Evolutionary conservation across 2,113 vertebrate genomes (phyloP).

Genomic region (Setophaga kirtlandii): DNA sequence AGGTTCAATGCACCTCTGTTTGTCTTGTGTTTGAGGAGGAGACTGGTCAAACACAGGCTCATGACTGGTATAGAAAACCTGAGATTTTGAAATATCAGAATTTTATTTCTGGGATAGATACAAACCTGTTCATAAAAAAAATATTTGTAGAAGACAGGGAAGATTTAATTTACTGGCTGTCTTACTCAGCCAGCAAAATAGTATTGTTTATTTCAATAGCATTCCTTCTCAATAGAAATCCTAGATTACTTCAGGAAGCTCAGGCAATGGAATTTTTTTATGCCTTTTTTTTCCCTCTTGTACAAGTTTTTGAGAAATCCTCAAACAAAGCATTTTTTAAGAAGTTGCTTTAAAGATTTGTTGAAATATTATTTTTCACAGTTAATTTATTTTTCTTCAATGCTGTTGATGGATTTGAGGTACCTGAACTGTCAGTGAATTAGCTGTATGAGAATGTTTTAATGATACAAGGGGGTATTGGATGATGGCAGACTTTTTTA

Average conservation of each 20-base stretch:
- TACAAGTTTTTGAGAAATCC: not conserved
- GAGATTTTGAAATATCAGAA: not conserved
- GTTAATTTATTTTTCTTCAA: not conserved
- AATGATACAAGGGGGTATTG: constrained; percentile 7
- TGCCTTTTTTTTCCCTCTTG: not conserved
- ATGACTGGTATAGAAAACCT: not conserved
- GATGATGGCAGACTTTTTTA: constrained; percentile 56
- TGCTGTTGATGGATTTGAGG: constrained; percentile 36
- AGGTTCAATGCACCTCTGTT: not conserved
- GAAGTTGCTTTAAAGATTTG: not conserved
- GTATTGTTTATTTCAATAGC: constrained; percentile 22
- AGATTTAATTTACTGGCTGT: constrained; percentile 6
- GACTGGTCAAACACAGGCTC: not conserved
- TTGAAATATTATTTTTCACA: not conserved
- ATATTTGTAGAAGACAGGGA: constrained; percentile 6
- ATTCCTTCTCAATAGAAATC: constrained; percentile 18
- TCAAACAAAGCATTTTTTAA: not conserved
- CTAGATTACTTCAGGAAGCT: constrained; percentile 31
- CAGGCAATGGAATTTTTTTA: not conserved
- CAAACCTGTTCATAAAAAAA: not conserved
- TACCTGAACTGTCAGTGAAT: constrained; percentile 6
- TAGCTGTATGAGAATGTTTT: constrained; percentile 10
- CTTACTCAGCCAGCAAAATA: not conserved
- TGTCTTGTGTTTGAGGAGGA: not conserved
- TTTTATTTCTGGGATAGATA: not conserved